Percentiles rank a stretch among this genome's conserved stretches.
Conservation (phyloP, 2,113 vertebrate species). For the Vulpes vulpes region DNA sequence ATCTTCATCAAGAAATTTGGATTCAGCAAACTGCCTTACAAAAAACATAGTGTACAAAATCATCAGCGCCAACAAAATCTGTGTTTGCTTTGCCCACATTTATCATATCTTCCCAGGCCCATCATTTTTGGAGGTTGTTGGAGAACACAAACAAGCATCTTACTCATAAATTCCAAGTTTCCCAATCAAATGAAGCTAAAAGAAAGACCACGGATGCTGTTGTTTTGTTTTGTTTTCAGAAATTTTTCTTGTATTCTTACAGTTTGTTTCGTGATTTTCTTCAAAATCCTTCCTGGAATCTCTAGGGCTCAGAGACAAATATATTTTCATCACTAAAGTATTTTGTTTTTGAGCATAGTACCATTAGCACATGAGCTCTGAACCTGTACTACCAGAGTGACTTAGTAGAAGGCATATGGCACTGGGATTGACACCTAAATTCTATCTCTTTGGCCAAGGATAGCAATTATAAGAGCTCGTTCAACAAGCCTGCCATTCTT, state of each 20-base stretch:
- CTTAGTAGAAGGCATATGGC: neutral
- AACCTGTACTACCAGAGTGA: neutral
- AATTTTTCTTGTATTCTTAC: neutral
- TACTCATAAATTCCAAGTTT: conserved; percentile 19
- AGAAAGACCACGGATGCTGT: neutral
- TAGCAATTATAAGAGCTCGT: neutral
- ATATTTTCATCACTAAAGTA: neutral
- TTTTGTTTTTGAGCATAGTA: neutral
- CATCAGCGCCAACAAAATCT: neutral
- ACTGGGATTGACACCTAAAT: neutral
- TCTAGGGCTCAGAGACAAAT: neutral
- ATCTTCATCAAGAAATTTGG: conserved; percentile 62
- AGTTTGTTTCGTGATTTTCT: neutral
- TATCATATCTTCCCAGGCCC: neutral
- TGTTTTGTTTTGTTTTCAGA: neutral
- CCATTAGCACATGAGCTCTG: neutral
- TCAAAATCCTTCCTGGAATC: conserved; percentile 21
- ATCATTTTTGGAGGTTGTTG: neutral
- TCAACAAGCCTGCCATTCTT: too few relatives aligned
- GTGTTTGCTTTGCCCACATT: neutral
- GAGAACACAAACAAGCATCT: neutral
- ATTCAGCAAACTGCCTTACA: conserved; percentile 19
- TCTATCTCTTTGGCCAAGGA: neutral
- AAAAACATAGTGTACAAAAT: neutral
- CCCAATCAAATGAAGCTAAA: neutral